Conservation (phyloP, 2,113 vertebrate genomes). For the Silurus meridionalis region DNA sequence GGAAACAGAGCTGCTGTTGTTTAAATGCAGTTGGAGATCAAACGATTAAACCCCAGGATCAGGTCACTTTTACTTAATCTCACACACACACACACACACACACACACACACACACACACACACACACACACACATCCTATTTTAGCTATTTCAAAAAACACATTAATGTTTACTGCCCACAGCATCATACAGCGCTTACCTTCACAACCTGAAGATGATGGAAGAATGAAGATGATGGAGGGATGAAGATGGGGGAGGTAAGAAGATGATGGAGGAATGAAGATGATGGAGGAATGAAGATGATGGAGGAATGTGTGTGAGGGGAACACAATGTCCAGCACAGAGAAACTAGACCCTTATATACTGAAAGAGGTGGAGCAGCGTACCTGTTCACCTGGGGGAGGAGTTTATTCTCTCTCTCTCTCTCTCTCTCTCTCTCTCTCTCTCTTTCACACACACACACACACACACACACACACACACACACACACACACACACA, state of each 20-base stretch:
- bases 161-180: neutral
- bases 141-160: neutral
- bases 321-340: neutral
- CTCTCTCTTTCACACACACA: neutral
- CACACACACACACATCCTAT: slow-evolving; percentile 4
- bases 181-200: slow-evolving; percentile 19
- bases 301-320: slow-evolving; percentile 24
- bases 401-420: slow-evolving; percentile 17
- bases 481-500: no score
- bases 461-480: no score
- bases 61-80: neutral
- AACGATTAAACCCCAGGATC: neutral
- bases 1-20: slow-evolving; percentile 61
- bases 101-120: neutral
- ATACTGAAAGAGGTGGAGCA: slow-evolving; percentile 31
- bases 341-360: slow-evolving; percentile 32
- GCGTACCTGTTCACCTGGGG: slow-evolving; percentile 41
- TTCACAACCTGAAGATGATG: slow-evolving; percentile 14
- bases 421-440: slow-evolving; percentile 12
- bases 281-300: slow-evolving; percentile 25
- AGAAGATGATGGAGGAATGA: slow-evolving; percentile 24
- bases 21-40: neutral
- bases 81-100: neutral
- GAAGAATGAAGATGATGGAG: slow-evolving; percentile 28
- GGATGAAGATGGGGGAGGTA: slow-evolving; percentile 3